Evolutionary conservation across 2,888 invertebrate species (phyloP).

Genomic region (Diaphora mendica): DNA sequence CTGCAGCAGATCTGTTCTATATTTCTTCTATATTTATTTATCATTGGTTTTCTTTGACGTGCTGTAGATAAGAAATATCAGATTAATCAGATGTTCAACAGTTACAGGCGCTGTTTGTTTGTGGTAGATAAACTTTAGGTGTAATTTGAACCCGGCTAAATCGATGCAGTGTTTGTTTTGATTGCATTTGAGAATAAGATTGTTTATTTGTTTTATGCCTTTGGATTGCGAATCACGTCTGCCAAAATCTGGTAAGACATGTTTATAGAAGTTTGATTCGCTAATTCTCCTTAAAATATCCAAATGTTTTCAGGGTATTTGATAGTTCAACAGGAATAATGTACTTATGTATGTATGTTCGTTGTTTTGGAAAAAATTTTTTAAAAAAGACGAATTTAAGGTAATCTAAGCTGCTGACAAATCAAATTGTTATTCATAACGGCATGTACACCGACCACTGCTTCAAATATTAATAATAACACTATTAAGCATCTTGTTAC

Average conservation of each 20-base stretch:
- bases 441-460: no score
- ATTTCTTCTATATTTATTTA: conserved; percentile 48
- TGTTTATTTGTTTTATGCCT: conserved; percentile 12
- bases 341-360: not conserved
- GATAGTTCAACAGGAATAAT: not conserved
- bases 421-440: no score
- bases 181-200: conserved; percentile 3
- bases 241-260: conserved; percentile 10
- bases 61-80: conserved; percentile 23
- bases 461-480: not conserved
- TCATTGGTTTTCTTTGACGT: conserved; percentile 28
- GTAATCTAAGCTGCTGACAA: no score
- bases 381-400: no score
- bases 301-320: conserved; percentile 2
- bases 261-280: conserved; percentile 11
- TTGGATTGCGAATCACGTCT: conserved; percentile 7
- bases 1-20: conserved; percentile 34
- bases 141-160: conserved; percentile 13
- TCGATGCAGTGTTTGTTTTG: conserved; percentile 12
- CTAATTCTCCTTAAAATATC: conserved; percentile 10
- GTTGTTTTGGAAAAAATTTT: no score
- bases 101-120: conserved; percentile 10
- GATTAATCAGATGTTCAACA: conserved; percentile 22
- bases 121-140: conserved; percentile 21
- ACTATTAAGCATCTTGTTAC: not conserved